Conservation (phyloP, 64 coral and sea anemone species). For the Platygyra sinensis region DNA sequence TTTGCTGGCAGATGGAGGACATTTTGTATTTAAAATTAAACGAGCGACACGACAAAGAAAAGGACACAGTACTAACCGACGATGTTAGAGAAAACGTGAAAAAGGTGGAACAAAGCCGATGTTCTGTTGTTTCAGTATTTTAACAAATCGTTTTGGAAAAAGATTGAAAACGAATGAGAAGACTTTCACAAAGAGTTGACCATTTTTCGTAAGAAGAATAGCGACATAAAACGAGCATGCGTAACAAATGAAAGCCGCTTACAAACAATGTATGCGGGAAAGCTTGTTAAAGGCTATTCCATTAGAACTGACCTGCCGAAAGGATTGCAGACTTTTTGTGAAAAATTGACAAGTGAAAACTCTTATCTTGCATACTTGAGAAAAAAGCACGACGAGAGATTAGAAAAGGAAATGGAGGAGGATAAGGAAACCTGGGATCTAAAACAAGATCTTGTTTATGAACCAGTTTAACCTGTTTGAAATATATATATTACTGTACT, state of each 20-base stretch:
- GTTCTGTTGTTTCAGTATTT: conserved; percentile 47
- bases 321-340: conserved; percentile 17
- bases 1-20: no score
- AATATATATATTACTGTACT: no score
- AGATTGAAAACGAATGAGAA: conserved; percentile 28
- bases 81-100: no score
- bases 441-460: background rate
- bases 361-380: conserved; percentile 41
- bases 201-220: no score
- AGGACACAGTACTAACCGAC: background rate
- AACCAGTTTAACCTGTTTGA: background rate
- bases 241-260: background rate
- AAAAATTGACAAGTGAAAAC: conserved; percentile 30
- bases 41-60: no score
- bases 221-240: no score
- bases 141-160: conserved; percentile 31
- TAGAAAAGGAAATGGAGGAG: background rate
- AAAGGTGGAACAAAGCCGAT: conserved; percentile 50
- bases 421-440: conserved; percentile 8
- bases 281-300: background rate
- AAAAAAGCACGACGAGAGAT: background rate
- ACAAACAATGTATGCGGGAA: conserved; percentile 7
- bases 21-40: conserved; percentile 64
- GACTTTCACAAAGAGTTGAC: no score
- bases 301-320: conserved; percentile 11